A percentile compares a stretch with the other conserved stretches of the same genome.
phyloP scores from a whole-genome alignment of 2,888 invertebrate species.

The Ophion slaviceki region DNA sequence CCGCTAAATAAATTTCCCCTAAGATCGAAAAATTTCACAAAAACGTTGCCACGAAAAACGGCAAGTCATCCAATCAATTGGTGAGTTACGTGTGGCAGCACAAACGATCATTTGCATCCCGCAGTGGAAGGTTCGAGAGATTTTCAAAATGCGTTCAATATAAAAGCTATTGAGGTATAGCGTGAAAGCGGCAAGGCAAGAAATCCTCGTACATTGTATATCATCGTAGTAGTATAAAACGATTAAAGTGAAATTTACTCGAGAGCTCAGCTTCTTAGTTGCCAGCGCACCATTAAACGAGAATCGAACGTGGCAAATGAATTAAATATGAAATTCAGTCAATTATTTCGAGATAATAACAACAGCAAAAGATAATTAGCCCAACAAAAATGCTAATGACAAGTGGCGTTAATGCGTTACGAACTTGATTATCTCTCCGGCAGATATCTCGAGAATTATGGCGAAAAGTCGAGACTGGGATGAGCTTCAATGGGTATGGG shows the following conservation, averaged over 20 bases:
- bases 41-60: constrained; percentile 24
- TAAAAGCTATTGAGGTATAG: constrained; percentile 38
- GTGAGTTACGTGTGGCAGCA: background rate
- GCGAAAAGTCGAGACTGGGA: constrained; percentile 93
- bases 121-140: constrained; percentile 15
- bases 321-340: constrained; percentile 9
- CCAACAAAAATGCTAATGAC: background rate
- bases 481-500: constrained; percentile 94
- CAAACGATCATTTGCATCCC: background rate
- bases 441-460: constrained; percentile 88
- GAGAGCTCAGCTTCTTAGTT: constrained; percentile 37
- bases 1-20: background rate
- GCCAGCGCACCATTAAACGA: constrained; percentile 10
- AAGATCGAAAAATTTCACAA: background rate
- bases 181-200: constrained; percentile 59
- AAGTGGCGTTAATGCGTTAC: background rate
- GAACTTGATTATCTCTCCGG: constrained; percentile 56
- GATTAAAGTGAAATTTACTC: constrained; percentile 64
- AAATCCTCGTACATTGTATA: constrained; percentile 42
- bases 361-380: background rate
- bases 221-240: constrained; percentile 30
- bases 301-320: constrained; percentile 10
- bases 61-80: constrained; percentile 9
- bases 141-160: constrained; percentile 26
- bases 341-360: constrained; percentile 27